A percentile compares a stretch with the other conserved stretches of the same genome.
These are phyloP conservation scores for Parauchenoglanis ngamensis DNA, from an alignment of 2,797 vertebrate species.

Conservation along the genomic window DNA sequence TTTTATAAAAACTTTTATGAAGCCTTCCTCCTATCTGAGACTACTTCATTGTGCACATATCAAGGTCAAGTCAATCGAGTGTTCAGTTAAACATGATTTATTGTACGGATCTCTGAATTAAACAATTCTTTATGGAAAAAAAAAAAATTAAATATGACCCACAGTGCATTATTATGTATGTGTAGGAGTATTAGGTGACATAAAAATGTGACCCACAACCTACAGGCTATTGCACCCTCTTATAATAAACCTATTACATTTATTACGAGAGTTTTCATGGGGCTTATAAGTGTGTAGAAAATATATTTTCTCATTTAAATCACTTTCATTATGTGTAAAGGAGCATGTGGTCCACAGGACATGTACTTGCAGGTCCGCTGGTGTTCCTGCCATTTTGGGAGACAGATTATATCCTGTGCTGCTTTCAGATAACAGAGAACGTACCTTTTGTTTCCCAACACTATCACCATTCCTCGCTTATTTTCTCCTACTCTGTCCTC, in stretches of 20 bases:
- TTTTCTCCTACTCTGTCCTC: background rate
- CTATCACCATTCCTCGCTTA: background rate
- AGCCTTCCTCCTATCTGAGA: background rate
- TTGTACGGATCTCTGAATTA: background rate
- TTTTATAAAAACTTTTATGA: background rate
- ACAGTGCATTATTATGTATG: background rate
- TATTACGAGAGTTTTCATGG: background rate
- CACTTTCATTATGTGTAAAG: background rate
- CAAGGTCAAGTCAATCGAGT: background rate
- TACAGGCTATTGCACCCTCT: too few species aligned
- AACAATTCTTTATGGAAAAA: background rate
- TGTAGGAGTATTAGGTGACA: background rate
- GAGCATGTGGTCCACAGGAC: background rate
- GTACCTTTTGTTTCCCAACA: background rate
- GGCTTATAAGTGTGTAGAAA: background rate
- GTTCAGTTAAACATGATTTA: background rate
- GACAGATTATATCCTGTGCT: background rate
- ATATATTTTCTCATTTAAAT: background rate
- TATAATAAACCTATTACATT: background rate
- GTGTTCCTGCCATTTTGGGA: background rate
- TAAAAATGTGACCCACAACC: background rate
- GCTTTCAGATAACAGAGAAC: background rate
- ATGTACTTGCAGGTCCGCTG: background rate
- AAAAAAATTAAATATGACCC: background rate
- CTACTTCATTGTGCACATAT: background rate